Base-by-base conservation (phyloP, 1,140 invertebrate genomes). In the Drosophila busckii region DNA sequence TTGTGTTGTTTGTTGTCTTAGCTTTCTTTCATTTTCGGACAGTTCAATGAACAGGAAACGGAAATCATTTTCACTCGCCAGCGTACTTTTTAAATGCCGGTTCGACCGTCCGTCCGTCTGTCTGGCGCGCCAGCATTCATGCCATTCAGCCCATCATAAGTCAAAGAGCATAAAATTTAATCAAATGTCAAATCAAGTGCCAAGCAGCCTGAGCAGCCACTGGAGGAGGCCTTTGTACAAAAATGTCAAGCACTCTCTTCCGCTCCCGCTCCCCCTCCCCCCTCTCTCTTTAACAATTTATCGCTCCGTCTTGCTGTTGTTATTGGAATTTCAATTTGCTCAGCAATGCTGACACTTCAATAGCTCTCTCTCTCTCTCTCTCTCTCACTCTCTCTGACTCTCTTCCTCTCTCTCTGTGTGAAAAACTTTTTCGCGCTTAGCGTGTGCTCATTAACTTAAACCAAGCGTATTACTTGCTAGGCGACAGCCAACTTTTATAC, bases 1-100 rank as follows among this genome's bases (percentile, higher is more conserved):
- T 61, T 20, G 38, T 48, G 38, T 48, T 54, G 50, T 38, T 48
- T 46, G 64, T 46, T 37, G 60, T 63, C 61, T 34, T 35, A 60
- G 70, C 65, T 73, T 73, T 73, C 70, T 73, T 73, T n/a, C n/a
- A n/a, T 50, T 63, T 73, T 73, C 49, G 59, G 70, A 64, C 53
- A 73, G 38, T 73, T 73, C 76, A 73, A 73, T 76, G 70, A 76
- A 70, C 59, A 76, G 70, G 70, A 73, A 73, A 73, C 70, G 70
- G 70, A 73, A 73, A 76, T 73, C 70, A 73, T 76, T 73, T 73
- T 58, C 23, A 46, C 42, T 56, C 20, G 9, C 17, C 35, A 29
- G 19, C 17, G 44, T 56, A 26, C 17, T 29, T 2, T 19, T 4
- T 28, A 34, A n/a, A n/a, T n/a, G n/a, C n/a, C n/a, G n/a, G n/a